phyloP scores from a whole-genome alignment of 1,140 invertebrate genomes.

The Heliothis virescens region DNA sequence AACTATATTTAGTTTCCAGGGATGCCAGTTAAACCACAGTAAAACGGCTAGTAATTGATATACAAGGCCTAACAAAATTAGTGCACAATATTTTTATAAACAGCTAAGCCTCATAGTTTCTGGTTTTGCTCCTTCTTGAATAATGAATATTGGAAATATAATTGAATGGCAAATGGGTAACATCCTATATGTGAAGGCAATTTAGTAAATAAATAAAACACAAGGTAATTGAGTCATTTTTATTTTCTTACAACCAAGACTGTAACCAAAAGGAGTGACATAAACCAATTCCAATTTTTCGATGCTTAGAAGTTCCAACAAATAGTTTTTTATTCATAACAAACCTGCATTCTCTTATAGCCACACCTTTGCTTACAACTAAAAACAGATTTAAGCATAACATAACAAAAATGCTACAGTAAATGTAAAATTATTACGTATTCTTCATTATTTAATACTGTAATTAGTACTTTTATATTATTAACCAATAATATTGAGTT shows the following conservation, averaged over 20 bases:
- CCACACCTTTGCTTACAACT: slow-evolving; percentile 34
- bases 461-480: slow-evolving; percentile 2
- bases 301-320: background rate
- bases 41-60: no score
- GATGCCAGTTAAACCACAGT: no score
- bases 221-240: slow-evolving; percentile 24
- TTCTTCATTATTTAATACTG: slow-evolving; percentile 14
- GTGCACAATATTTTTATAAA: no score
- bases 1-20: no score
- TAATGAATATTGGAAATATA: no score
- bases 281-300: slow-evolving; percentile 42
- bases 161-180: no score
- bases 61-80: no score
- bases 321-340: no score
- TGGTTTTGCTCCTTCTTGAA: no score
- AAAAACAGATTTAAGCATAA: slow-evolving; percentile 46
- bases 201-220: background rate
- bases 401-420: slow-evolving; percentile 49
- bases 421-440: slow-evolving; percentile 49
- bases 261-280: slow-evolving; percentile 59
- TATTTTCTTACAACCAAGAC: slow-evolving; percentile 30
- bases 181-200: background rate
- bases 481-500: background rate
- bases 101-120: no score
- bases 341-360: background rate